phyloP scores from a whole-genome alignment of 2,888 invertebrate genomes.

The Crossocerus cetratus region DNA sequence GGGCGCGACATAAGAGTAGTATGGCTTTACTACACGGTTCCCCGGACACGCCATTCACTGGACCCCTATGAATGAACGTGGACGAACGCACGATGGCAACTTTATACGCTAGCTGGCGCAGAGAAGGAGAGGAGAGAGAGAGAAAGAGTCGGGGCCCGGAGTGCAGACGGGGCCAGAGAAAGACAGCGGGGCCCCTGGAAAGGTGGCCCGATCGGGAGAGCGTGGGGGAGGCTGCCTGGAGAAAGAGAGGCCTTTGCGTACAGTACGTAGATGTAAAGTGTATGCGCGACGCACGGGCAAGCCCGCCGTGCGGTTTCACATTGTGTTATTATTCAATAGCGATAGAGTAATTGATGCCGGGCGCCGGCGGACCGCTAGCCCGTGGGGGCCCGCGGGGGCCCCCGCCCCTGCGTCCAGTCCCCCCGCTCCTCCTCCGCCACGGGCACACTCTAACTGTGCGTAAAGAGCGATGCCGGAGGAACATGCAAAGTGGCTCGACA shows the following conservation, averaged over 20 bases:
- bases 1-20: conserved; percentile 11
- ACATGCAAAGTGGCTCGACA: conserved; percentile 33
- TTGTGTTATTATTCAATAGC: conserved; percentile 71
- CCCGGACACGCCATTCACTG: conserved; percentile 70
- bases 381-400: conserved; percentile 4
- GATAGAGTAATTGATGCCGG: conserved; percentile 70
- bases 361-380: conserved; percentile 2
- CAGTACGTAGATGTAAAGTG: conserved; percentile 31
- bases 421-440: not conserved
- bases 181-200: conserved; percentile 4
- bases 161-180: not conserved
- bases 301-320: conserved; percentile 49
- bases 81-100: conserved; percentile 63
- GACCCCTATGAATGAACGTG: conserved; percentile 73
- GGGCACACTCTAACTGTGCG: not conserved
- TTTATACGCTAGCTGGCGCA: conserved; percentile 45
- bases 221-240: not conserved
- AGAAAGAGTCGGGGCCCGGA: not conserved
- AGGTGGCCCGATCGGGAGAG: conserved; percentile 13
- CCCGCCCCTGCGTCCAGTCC: not conserved
- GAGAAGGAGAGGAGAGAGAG: not conserved
- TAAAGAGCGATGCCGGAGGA: conserved; percentile 13
- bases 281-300: conserved; percentile 37
- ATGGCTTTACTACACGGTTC: conserved; percentile 56
- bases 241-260: conserved; percentile 17